Conservation (phyloP, 2,113 vertebrate species). For the Monarcha castaneiventris region DNA sequence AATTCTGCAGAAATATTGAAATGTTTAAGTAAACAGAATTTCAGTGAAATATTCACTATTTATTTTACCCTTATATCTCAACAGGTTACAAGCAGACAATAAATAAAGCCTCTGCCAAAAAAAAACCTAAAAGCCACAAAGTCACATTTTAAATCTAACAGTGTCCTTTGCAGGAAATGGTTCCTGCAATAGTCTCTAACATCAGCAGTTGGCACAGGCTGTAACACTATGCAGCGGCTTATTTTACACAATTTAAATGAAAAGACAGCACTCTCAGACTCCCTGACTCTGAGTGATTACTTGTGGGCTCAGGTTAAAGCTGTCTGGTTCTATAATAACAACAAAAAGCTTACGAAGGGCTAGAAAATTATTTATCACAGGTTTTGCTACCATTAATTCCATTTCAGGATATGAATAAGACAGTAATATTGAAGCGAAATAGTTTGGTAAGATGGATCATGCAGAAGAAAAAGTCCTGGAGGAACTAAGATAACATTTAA, state of each 20-base stretch:
- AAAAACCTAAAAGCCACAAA: neutral
- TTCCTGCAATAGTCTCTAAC: neutral
- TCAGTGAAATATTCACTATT: neutral
- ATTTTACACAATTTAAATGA: conserved; percentile 1
- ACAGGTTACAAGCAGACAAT: neutral
- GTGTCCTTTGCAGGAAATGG: neutral
- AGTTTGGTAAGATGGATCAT: neutral
- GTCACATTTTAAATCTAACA: neutral
- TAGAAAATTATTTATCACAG: neutral
- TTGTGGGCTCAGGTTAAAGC: neutral
- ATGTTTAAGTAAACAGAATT: neutral
- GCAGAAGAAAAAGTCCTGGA: neutral
- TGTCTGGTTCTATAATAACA: neutral
- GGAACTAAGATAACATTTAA: neutral
- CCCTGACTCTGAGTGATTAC: neutral
- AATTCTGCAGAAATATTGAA: neutral
- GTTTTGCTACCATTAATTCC: neutral
- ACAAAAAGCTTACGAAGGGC: neutral
- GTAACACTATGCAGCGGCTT: neutral
- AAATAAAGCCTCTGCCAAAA: neutral
- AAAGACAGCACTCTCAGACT: neutral
- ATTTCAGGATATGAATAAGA: neutral
- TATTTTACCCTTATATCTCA: neutral
- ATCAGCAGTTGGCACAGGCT: neutral
- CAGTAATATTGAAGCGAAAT: neutral